Evolutionary conservation across 2,888 invertebrate species (phyloP).

Genomic region (Drosophila differens): DNA sequence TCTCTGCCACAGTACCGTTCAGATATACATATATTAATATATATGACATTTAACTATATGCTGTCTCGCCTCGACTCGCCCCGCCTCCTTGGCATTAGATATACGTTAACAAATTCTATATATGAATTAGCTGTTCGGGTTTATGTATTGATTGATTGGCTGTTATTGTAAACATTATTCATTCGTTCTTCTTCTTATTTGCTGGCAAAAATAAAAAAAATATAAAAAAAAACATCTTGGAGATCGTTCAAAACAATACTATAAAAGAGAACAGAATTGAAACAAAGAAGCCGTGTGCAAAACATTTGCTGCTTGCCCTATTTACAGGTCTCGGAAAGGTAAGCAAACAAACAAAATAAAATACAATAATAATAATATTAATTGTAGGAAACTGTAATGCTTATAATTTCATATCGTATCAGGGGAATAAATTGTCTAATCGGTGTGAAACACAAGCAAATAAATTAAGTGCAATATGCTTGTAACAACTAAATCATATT

Average conservation of each 20-base stretch:
- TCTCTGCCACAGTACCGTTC: constrained; percentile 28
- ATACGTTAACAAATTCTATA: constrained; percentile 62
- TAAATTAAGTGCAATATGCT: constrained; percentile 67
- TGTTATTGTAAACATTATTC: constrained; percentile 26
- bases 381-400: constrained; percentile 35
- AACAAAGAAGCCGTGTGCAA: constrained; percentile 17
- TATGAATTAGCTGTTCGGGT: constrained; percentile 44
- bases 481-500: constrained; percentile 64
- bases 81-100: constrained; percentile 53
- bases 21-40: constrained; percentile 27
- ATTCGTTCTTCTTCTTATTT: constrained; percentile 6
- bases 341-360: not conserved
- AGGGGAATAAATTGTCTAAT: constrained; percentile 72
- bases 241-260: constrained; percentile 45
- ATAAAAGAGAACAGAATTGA: not conserved
- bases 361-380: constrained; percentile 19
- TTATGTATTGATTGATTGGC: constrained; percentile 32
- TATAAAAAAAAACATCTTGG: constrained; percentile 22
- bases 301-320: constrained; percentile 34
- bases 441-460: constrained; percentile 75
- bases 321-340: constrained; percentile 42
- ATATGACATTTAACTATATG: constrained; percentile 45
- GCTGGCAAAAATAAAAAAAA: constrained; percentile 6
- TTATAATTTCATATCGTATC: constrained; percentile 71
- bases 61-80: constrained; percentile 13